Evolutionary conservation across 2,113 vertebrate genomes (phyloP), one percentile per base, ranked within the genome.

Genomic region (Buteo buteo): DNA sequence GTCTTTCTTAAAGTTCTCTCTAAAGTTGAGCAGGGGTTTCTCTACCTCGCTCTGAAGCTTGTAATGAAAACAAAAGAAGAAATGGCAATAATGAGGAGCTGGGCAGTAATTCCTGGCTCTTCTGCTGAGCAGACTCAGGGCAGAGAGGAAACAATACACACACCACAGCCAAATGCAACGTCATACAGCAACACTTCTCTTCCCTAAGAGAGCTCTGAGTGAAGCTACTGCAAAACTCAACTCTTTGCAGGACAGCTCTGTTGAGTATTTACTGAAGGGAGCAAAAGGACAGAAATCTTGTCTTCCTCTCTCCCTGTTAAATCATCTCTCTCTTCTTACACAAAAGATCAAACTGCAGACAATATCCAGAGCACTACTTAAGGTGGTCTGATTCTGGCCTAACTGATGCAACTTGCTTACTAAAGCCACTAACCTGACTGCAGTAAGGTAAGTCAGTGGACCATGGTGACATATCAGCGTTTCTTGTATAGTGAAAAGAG

Each of bases 1-100:
- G 98, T 99, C 99, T 90, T 99, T 99, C 98, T 99, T 99, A 81
- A 99, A 99, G 98, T 99, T 99, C 97, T 99, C 99, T 6, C 99
- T 98, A 97, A 99, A 99, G 86, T 97, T 98, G 62, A 99, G 98
- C 13, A 99, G 94, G 25, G 99, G 99, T 69, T 99, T 99, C 96
- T 99, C 99, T n/a, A 99, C 99, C 92, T 99, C 99, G 0, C 99
- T 99, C 89, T 99, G 99, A 31, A 99, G 99, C 99, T 99, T 97
- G 32, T 22, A 71, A 78, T 1, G 44, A 76, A 44, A 79, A 70
- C 8, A 86, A 49, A 36, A 17, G 40, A 76, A 42, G 50, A 45
- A 32, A 36, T 11, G 24, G 31, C 62, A 88, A 15, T 19, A 4
- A 13, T 15, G 64, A 96, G 70, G 45, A 65, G 42, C 16, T 4